phyloP scores from a whole-genome alignment of 1,140 invertebrate species.

The Microplitis mediator region DNA sequence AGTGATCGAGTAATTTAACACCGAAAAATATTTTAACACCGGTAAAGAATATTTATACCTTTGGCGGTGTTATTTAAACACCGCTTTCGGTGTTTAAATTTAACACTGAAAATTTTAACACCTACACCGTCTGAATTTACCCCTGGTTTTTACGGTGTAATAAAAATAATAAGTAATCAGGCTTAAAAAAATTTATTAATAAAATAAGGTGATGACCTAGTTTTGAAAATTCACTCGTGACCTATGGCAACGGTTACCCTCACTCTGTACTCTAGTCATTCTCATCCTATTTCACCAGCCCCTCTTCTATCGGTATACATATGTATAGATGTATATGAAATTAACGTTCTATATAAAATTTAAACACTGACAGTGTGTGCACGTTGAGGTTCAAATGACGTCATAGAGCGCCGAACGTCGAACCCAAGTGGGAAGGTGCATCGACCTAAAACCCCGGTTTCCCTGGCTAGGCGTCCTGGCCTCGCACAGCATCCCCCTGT shows the following conservation, averaged over 20 bases:
- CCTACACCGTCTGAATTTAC: too few species aligned
- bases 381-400: constrained; percentile 48
- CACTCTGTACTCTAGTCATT: neutral
- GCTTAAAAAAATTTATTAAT: neutral
- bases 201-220: constrained; percentile 35
- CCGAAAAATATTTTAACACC: too few species aligned
- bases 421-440: constrained; percentile 52
- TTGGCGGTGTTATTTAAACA: too few species aligned
- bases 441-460: constrained; percentile 56
- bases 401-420: constrained; percentile 55
- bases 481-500: constrained; percentile 34
- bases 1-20: too few species aligned
- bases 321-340: constrained; percentile 4
- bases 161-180: neutral
- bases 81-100: too few species aligned
- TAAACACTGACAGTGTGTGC: constrained; percentile 19
- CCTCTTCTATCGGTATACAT: constrained; percentile 1
- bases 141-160: neutral
- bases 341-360: constrained; percentile 12
- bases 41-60: too few species aligned
- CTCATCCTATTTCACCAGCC: neutral
- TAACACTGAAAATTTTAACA: too few species aligned
- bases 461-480: constrained; percentile 41
- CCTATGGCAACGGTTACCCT: constrained; percentile 28
- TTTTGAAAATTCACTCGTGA: constrained; percentile 43